A percentile compares a stretch with the other conserved stretches of the same genome.
phyloP scores from a whole-genome alignment of 2,797 vertebrate species.

The Catostomus latipinnis region DNA sequence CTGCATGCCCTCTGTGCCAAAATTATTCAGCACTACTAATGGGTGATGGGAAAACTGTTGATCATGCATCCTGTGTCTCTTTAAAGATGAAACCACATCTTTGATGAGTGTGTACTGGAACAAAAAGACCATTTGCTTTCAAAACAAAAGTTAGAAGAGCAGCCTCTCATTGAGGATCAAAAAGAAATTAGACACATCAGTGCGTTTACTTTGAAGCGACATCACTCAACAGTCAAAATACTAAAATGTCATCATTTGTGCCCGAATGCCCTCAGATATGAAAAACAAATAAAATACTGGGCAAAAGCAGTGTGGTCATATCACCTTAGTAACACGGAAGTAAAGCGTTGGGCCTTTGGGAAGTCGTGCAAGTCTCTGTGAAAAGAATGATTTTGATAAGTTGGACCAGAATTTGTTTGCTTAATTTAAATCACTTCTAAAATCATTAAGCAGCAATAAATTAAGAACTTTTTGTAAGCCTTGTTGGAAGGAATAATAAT shows the following conservation, averaged over 20 bases:
- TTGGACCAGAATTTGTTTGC: not conserved
- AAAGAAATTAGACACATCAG: conserved; percentile 63
- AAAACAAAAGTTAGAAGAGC: not conserved
- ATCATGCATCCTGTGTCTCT: conserved; percentile 92
- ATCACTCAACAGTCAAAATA: conserved; percentile 72
- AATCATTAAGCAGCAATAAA: too few species aligned
- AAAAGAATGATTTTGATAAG: not conserved
- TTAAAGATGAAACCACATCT: conserved; percentile 89
- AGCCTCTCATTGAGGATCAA: not conserved
- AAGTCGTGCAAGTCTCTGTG: conserved; percentile 88
- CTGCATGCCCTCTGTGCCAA: conserved; percentile 88
- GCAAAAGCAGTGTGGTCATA: not conserved
- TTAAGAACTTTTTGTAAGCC: too few species aligned
- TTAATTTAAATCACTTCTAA: too few species aligned
- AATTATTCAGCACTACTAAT: conserved; percentile 91
- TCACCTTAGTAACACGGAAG: conserved; percentile 85
- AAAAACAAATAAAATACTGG: not conserved
- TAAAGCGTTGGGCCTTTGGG: conserved; percentile 90
- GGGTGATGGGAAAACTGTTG: conserved; percentile 92
- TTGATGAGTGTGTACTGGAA: conserved; percentile 86
- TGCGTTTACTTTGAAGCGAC: conserved; percentile 76
- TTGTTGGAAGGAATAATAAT: too few species aligned
- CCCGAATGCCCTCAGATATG: not conserved
- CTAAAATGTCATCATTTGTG: conserved; percentile 67
- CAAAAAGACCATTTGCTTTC: not conserved